Evolutionary conservation across 2,888 invertebrate species (phyloP), one percentile per base, ranked within the genome.

Genomic region (Scaptomyza caliginosa): DNA sequence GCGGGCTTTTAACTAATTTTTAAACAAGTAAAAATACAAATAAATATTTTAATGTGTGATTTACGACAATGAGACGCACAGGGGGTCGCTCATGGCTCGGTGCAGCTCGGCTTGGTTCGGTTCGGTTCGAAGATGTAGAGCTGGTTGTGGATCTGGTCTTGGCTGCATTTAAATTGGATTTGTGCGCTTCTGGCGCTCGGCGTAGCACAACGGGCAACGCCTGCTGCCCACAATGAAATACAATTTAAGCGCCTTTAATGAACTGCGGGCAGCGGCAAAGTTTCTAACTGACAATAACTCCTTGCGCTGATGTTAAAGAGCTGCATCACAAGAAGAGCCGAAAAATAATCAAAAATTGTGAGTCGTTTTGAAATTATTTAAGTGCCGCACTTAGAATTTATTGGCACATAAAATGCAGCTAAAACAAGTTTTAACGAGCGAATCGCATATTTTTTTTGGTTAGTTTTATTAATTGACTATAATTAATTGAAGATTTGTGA

Each of bases 1-100:
- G 67, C 69, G 77, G 79, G 73, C 83, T 83, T 79, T 79, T 83
- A 83, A 86, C 84, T 84, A 84, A 84, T 84, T 84, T 86, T 86
- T 86, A 86, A 84, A 86, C 84, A 84, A 84, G 71, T 86, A 78
- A 83, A 84, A 84, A 86, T 86, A 83, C 86, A 84, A 83, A 84
- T 85, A 85, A 85, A 85, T 86, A 85, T 85, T 86, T 79, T 84
- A 85, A 85, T 86, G 84, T 85, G 84, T 85, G 84, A 85, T 85
- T 85, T 85, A 85, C 86, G 84, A 85, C 84, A 85, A 84, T 84
- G 78, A 75, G 77, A 73, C 81, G 69, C 86, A 68, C 72, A 78
- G 86, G 84, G 84, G 78, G 84, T 67, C 86, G 68, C 67, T 52
- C 54, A 11, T 32, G 30, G 43, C 30, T 34, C 23, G 17, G 32